A percentile compares a stretch with the other conserved stretches of the same genome.
Conservation (phyloP, 2,888 invertebrate species). For the Dicroscelio sp. region DNA sequence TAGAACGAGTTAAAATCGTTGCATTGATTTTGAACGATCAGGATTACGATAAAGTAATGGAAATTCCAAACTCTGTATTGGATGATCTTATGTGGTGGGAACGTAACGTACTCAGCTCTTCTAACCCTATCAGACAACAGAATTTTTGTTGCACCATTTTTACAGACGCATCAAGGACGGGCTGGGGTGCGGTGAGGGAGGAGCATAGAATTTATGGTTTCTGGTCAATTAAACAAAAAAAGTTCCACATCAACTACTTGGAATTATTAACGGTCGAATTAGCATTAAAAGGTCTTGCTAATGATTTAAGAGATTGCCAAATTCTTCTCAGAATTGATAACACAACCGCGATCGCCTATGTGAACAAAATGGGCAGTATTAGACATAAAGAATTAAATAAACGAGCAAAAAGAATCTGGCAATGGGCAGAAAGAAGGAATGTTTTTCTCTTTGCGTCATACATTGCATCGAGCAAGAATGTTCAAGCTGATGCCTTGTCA, state of each 20-base stretch:
- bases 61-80: constrained; percentile 20
- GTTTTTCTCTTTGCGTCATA: constrained; percentile 80
- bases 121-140: constrained; percentile 34
- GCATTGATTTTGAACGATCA: constrained; percentile 41
- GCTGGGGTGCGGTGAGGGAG: constrained; percentile 27
- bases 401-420: constrained; percentile 79
- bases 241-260: constrained; percentile 75
- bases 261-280: constrained; percentile 72
- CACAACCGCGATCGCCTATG: constrained; percentile 80
- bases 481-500: constrained; percentile 83
- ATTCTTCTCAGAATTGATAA: constrained; percentile 82
- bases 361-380: constrained; percentile 82
- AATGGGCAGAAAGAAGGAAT: constrained; percentile 76
- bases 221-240: constrained; percentile 56
- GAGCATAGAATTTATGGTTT: neutral
- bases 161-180: constrained; percentile 44
- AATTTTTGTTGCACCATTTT: constrained; percentile 42
- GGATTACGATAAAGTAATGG: constrained; percentile 28
- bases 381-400: constrained; percentile 59
- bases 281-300: constrained; percentile 42
- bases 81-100: constrained; percentile 53
- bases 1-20: constrained; percentile 22
- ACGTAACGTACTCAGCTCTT: neutral
- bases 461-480: constrained; percentile 74
- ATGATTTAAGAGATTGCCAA: constrained; percentile 53